These are phyloP conservation scores for Rhopalosiphum padi DNA, from an alignment of 1,140 invertebrate genomes.

Conservation along the genomic window DNA sequence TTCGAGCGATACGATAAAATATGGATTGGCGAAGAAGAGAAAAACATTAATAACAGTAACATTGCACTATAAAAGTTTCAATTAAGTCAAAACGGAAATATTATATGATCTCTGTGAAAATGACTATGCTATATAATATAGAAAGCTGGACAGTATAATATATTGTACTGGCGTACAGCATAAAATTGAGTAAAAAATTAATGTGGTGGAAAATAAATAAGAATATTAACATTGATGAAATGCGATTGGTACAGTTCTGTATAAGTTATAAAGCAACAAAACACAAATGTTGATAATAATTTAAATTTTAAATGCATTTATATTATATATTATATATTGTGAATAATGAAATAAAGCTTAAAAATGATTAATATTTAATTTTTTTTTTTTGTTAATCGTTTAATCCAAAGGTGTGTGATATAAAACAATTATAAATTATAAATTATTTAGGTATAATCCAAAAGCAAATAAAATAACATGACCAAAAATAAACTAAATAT, in stretches of 20 bases:
- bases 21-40: not conserved
- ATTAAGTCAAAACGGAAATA: not conserved
- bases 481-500: too few relatives aligned
- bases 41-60: not conserved
- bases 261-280: not conserved
- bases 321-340: not conserved
- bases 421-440: too few relatives aligned
- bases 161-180: not conserved
- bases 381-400: not conserved
- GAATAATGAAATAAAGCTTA: too few relatives aligned
- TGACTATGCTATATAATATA: not conserved
- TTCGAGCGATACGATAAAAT: not conserved
- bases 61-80: not conserved
- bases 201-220: not conserved
- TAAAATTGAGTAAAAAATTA: constrained; percentile 9
- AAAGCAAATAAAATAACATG: too few relatives aligned
- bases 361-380: not conserved
- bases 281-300: not conserved
- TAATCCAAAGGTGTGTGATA: not conserved
- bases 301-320: not conserved
- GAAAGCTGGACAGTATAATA: not conserved
- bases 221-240: not conserved
- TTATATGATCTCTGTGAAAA: not conserved
- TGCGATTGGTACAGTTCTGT: not conserved
- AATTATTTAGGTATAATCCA: too few relatives aligned